These are phyloP conservation scores for Listronotus oregonensis DNA, from an alignment of 1,140 invertebrate species.

Conservation along the genomic window DNA sequence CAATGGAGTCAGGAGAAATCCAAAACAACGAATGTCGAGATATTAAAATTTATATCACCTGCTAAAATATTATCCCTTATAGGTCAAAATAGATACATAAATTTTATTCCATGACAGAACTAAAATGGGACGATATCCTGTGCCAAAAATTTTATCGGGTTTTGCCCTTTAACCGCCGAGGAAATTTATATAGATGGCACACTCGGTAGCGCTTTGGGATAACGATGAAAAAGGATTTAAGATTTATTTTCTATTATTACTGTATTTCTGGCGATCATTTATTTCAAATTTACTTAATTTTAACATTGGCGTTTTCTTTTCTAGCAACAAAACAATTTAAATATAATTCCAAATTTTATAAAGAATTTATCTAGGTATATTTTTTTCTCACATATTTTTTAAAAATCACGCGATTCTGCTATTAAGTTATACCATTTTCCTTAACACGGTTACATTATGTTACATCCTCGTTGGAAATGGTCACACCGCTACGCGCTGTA, in stretches of 20 bases:
- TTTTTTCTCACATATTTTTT: too few species aligned
- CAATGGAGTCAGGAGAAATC: background rate
- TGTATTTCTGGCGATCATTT: too few species aligned
- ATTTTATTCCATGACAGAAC: constrained; percentile 21
- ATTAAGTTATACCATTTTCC: too few species aligned
- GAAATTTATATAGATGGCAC: constrained; percentile 23
- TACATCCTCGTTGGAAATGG: too few species aligned
- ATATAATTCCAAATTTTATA: too few species aligned
- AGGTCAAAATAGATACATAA: constrained; percentile 28
- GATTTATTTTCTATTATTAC: constrained; percentile 16
- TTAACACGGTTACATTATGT: too few species aligned
- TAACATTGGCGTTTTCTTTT: too few species aligned
- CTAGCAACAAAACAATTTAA: too few species aligned
- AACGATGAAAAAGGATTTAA: constrained; percentile 16
- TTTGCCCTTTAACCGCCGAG: constrained; percentile 15
- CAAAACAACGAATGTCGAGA: constrained; percentile 9
- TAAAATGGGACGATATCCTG: constrained; percentile 29
- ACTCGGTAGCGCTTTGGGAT: constrained; percentile 5
- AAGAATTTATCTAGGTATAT: too few species aligned
- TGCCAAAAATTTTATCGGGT: constrained; percentile 27
- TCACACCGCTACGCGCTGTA: too few species aligned
- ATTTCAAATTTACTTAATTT: too few species aligned
- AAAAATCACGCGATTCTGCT: too few species aligned
- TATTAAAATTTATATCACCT: constrained; percentile 31
- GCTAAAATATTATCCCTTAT: constrained; percentile 27